These are phyloP conservation scores for Merops nubicus DNA, from an alignment of 2,113 vertebrate species.

Conservation along the genomic window DNA sequence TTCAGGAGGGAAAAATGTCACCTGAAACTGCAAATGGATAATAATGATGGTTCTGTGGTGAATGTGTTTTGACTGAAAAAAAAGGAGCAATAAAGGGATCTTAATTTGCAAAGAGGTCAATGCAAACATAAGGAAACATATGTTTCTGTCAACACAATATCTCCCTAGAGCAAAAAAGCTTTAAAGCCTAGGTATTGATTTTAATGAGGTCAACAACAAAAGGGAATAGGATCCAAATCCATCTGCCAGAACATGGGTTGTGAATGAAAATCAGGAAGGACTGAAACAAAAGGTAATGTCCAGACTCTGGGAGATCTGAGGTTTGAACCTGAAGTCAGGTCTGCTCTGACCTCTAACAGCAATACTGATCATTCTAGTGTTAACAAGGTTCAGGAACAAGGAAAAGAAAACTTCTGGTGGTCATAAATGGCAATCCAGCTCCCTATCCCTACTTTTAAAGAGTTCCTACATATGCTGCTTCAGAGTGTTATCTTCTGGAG, in stretches of 20 bases:
- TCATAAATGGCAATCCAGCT: background rate
- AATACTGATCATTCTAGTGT: slow-evolving; percentile 17
- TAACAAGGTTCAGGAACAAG: background rate
- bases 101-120: background rate
- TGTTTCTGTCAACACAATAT: background rate
- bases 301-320: background rate
- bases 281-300: background rate
- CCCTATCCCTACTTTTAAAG: background rate
- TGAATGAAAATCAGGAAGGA: background rate
- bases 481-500: slow-evolving; percentile 51
- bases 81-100: background rate
- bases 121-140: background rate
- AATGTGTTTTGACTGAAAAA: background rate
- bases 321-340: background rate
- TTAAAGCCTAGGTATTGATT: background rate
- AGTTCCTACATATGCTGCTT: background rate
- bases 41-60: background rate
- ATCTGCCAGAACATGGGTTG: background rate
- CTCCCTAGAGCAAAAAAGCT: background rate
- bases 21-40: background rate
- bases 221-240: background rate
- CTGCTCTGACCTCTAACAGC: slow-evolving; percentile 3
- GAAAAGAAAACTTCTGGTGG: background rate
- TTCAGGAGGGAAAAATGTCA: background rate
- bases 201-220: background rate